Evolutionary conservation across 2,888 invertebrate species (phyloP), one percentile per base, ranked within the genome.

Genomic region (Hydroisotoma schaefferi): DNA sequence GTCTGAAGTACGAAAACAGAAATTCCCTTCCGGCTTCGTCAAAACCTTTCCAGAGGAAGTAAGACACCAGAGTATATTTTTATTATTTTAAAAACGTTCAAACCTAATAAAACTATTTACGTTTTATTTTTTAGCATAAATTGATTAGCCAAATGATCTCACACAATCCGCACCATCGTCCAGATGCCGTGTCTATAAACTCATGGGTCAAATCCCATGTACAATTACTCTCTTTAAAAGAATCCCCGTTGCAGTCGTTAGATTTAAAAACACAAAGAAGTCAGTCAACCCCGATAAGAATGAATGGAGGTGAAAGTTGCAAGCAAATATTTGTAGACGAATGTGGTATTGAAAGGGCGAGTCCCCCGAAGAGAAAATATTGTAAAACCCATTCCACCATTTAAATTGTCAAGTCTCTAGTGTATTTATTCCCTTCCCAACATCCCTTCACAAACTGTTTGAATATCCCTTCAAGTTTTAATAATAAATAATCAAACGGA

Each of bases 101-200:
- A 12, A 10, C 33, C 12, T 10, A 63, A 61, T 22, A 38, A 37
- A 27, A 49, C 6, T 52, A 67, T 26, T 54, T 63, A 55, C 46
- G 28, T 67, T 44, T 46, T 51, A 37, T 27, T 67, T 77, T 77
- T 47, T 77, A 90, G 89, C 83, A 82, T 75, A 79, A 83, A 2
- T 80, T 94, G 58, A 79, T 94, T 10, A 82, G 83, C 67, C 77
- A 85, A 75, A 90, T 94, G 89, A 78, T 94, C 43, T 87, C 88
- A 63, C 77, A 81, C 2, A 80, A 85, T 60, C 91, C 94, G 0
- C 78, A 80, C 2, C 79, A 81, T 61, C 81, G 94, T 2, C 91
- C 93, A 3, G 71, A 70, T 61, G 70, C 73, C 8, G 54, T 58
- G 2, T 60, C 62, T 44, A 68, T 74, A 10, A 73, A 65, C 54